phyloP scores from a whole-genome alignment of 2,888 invertebrate genomes.

The Adineta ricciae region DNA sequence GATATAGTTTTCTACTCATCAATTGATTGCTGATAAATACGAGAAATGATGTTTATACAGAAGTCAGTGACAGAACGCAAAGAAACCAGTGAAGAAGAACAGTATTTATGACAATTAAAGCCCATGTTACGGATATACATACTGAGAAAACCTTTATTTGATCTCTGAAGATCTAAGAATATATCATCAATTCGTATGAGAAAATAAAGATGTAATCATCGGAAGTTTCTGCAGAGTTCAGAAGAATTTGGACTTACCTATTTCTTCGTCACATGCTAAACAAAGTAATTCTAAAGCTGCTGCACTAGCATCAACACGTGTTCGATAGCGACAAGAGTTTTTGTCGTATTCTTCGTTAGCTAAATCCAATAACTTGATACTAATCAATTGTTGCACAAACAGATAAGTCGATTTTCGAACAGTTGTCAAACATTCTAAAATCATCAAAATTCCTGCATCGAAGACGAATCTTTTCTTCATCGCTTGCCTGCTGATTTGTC shows the following conservation, averaged over 20 bases:
- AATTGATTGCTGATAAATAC: too few relatives aligned
- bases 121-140: background rate
- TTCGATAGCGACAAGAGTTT: background rate
- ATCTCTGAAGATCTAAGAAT: background rate
- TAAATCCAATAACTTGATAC: background rate
- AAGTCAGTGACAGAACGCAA: too few relatives aligned
- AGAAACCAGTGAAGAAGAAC: background rate
- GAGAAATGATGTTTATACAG: too few relatives aligned
- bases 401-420: background rate
- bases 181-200: background rate
- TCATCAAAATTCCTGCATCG: too few relatives aligned
- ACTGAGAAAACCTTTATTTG: background rate
- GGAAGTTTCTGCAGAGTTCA: too few relatives aligned
- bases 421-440: background rate
- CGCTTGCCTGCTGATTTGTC: background rate
- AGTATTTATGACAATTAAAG: background rate
- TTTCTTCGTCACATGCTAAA: conserved; percentile 10
- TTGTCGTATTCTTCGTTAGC: background rate
- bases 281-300: conserved; percentile 13
- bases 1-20: too few relatives aligned
- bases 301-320: conserved; percentile 3
- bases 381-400: conserved; percentile 11
- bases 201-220: too few relatives aligned
- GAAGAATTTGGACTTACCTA: background rate
- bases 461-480: too few relatives aligned